A percentile compares a stretch with the other conserved stretches of the same genome.
Conservation (phyloP, 2,113 vertebrate species). For the Scartelaos histophorus region DNA sequence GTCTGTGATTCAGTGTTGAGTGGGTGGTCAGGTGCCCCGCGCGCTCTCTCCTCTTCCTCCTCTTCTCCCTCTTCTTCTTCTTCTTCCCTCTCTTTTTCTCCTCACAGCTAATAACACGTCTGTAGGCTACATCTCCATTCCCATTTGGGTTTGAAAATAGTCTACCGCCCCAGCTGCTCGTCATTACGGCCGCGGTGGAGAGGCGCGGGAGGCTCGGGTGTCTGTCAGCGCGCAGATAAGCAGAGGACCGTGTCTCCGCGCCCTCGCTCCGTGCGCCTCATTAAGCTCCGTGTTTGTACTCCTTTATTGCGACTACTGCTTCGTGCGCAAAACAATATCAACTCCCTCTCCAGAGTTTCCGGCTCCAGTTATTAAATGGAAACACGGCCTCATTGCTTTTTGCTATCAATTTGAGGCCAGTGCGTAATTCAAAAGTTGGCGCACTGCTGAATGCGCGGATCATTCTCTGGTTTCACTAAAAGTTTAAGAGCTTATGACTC, state of each 20-base stretch:
- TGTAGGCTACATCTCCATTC: constrained; percentile 55
- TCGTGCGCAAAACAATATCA: constrained; percentile 15
- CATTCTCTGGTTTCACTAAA: neutral
- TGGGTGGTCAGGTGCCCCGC: constrained; percentile 66
- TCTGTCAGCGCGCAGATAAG: constrained; percentile 65
- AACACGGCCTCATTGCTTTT: neutral
- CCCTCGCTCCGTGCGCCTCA: constrained; percentile 23
- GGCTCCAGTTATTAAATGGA: constrained; percentile 15
- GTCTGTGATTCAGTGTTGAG: constrained; percentile 60
- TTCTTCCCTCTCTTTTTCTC: constrained; percentile 20
- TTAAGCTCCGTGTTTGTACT: constrained; percentile 31
- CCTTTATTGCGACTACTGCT: constrained; percentile 17
- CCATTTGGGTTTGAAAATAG: constrained; percentile 65
- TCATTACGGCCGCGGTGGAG: constrained; percentile 53
- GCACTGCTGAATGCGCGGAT: neutral
- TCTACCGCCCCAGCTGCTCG: constrained; percentile 67
- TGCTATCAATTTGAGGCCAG: constrained; percentile 2
- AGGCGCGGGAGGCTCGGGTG: constrained; percentile 30
- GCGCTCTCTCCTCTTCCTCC: neutral
- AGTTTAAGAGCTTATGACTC: neutral
- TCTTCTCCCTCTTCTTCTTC: neutral
- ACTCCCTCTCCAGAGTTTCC: constrained; percentile 9
- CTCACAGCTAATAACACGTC: constrained; percentile 66
- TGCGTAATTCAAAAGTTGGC: neutral
- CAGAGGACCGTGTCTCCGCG: constrained; percentile 11